These are phyloP conservation scores for Drosophila multiciliata DNA, from an alignment of 2,888 invertebrate species.

Conservation along the genomic window DNA sequence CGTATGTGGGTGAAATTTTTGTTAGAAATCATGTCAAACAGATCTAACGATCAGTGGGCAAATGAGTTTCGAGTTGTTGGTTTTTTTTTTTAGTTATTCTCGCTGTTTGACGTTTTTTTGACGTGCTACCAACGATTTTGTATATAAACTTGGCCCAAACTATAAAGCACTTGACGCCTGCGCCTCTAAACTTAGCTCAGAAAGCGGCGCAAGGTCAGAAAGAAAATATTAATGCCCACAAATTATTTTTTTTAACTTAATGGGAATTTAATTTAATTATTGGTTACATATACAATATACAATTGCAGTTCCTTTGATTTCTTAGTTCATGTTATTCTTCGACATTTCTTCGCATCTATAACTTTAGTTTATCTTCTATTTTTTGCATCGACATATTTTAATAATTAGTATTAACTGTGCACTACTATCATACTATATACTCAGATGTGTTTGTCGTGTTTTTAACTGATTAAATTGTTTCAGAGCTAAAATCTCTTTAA, in stretches of 20 bases:
- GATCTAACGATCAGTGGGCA: constrained; percentile 57
- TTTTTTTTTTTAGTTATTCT: constrained; percentile 42
- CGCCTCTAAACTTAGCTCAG: constrained; percentile 14
- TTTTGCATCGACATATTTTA: background rate
- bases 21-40: constrained; percentile 61
- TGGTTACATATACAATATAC: background rate
- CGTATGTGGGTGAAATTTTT: constrained; percentile 54
- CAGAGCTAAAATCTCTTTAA: background rate
- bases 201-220: constrained; percentile 56
- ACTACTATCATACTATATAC: background rate
- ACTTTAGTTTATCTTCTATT: background rate
- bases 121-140: constrained; percentile 27
- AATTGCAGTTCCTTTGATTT: background rate
- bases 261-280: background rate
- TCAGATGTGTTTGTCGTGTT: background rate
- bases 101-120: constrained; percentile 32
- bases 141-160: constrained; percentile 1
- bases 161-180: constrained; percentile 51
- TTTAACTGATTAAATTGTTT: background rate
- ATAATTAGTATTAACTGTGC: background rate
- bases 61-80: constrained; percentile 59
- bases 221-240: constrained; percentile 20
- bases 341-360: background rate
- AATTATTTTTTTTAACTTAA: background rate
- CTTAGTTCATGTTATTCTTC: background rate